Evolutionary conservation across 2,797 vertebrate genomes (phyloP), one percentile per base, ranked within the genome.

Genomic region (Jordanella pulchra): DNA sequence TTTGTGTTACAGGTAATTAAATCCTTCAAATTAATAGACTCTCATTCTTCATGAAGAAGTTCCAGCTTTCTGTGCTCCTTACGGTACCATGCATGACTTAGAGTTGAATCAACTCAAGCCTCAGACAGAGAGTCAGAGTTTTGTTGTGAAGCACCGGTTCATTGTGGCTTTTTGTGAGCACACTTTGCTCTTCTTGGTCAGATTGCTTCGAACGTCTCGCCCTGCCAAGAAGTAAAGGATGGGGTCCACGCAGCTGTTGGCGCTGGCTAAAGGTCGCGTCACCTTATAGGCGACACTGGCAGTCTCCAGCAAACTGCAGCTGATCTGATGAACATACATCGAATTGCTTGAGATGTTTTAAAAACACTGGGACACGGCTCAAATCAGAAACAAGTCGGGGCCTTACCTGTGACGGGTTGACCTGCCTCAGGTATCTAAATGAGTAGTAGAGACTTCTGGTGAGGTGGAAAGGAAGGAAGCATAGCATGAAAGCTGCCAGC

Each of bases 181-280:
- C 1, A 27, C 23, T 71, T 64, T 92, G 45, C 0, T 73, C 47
- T 73, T 92, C 65, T 72, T 89, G 39, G 32, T 90, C 75, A 94
- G 71, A 64, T 44, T 89, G 6, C 82, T 92, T 84, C 91, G 95
- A 85, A 14, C 93, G 66, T 88, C 94, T 50, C 96, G 96, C 15
- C 97, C 97, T 0, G 95, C 96, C 79, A 98, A 81, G 90, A 99
- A 98, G 88, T 98, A 99, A 56, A 99, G 92, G 66, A 99, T 95
- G 1, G 98, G 98, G 82, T 99, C 97, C 25, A 99, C 65, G 75
- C 97, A 99, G 84, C 97, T 99, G 93, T 99, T 99, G 79, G 95
- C 95, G 3, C 97, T 97, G 70, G 97, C 97, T 0, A 99, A 82
- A 0, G 96, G 97, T 44, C 97, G 92, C 3, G 95, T 99, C 84